A percentile compares a stretch with the other conserved stretches of the same genome.
Conservation (phyloP, 2,797 vertebrate genomes). For the Nannoperca obscura region DNA sequence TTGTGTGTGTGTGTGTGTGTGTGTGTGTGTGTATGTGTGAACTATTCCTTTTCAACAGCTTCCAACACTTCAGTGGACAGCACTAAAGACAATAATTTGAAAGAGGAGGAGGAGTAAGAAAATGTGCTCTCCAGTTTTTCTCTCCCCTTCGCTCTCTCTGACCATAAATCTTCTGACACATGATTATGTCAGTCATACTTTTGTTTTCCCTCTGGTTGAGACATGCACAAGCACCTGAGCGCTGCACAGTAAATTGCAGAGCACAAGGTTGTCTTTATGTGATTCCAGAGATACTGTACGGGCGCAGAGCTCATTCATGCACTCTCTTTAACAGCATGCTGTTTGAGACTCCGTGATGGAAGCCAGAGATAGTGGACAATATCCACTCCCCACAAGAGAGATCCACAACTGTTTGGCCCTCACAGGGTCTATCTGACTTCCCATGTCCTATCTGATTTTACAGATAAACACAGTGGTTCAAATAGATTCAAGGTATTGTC, state of each 20-base stretch:
- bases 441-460: slow-evolving; percentile 81
- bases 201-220: slow-evolving; percentile 88
- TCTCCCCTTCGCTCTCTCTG: slow-evolving; percentile 68
- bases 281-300: slow-evolving; percentile 82
- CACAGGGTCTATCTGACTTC: slow-evolving; percentile 79
- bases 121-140: slow-evolving; percentile 77
- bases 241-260: slow-evolving; percentile 83
- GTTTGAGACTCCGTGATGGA: slow-evolving; percentile 75
- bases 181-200: slow-evolving; percentile 87
- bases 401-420: slow-evolving; percentile 71
- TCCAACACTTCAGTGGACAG: slow-evolving; percentile 76
- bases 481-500: slow-evolving; percentile 76
- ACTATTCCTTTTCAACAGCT: slow-evolving; percentile 55
- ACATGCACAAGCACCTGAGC: slow-evolving; percentile 87
- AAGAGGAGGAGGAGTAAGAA: slow-evolving; percentile 66
- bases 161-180: slow-evolving; percentile 88
- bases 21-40: slow-evolving; percentile 28
- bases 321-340: slow-evolving; percentile 74
- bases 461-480: slow-evolving; percentile 80
- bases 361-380: slow-evolving; percentile 79
- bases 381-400: slow-evolving; percentile 81
- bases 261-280: slow-evolving; percentile 86
- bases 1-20: slow-evolving; percentile 36
- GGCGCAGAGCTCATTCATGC: slow-evolving; percentile 75
- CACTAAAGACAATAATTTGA: slow-evolving; percentile 83